These are phyloP conservation scores for Coronaproctus castanopsis DNA, from an alignment of 2,888 invertebrate species.

Conservation along the genomic window DNA sequence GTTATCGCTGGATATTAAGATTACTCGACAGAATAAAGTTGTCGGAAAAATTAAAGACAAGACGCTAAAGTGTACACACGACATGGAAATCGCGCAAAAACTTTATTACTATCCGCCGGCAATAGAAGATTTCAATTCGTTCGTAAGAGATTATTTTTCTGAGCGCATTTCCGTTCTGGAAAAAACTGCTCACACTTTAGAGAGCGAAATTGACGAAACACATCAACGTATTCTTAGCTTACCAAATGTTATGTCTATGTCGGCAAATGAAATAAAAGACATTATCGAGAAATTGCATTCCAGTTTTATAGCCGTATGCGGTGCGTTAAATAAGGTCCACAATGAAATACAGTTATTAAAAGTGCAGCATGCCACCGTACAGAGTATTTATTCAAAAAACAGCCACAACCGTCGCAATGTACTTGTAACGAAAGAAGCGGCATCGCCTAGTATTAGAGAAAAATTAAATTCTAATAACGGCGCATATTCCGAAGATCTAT, in stretches of 20 bases:
- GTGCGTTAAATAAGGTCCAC: conserved; percentile 8
- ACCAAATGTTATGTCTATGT: conserved; percentile 9
- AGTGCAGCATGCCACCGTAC: conserved; percentile 9
- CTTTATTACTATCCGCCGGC: conserved; percentile 53
- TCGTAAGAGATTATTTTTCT: conserved; percentile 6
- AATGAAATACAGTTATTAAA: conserved; percentile 11
- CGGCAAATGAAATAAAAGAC: conserved; percentile 6
- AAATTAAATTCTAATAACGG: background rate
- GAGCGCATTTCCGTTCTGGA: conserved; percentile 10
- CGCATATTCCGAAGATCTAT: background rate
- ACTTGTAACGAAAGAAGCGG: background rate
- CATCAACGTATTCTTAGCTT: conserved; percentile 9
- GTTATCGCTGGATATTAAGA: conserved; percentile 37
- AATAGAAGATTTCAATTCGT: conserved; percentile 7
- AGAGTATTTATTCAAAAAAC: conserved; percentile 4
- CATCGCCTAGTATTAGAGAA: background rate
- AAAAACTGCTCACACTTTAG: conserved; percentile 5
- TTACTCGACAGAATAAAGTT: background rate
- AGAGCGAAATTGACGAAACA: conserved; percentile 10
- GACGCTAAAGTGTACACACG: conserved; percentile 33
- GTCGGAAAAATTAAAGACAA: conserved; percentile 8
- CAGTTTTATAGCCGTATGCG: conserved; percentile 10
- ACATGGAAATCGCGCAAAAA: conserved; percentile 55
- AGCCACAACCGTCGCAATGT: conserved; percentile 4
- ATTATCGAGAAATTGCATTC: conserved; percentile 10